Conservation (phyloP, 2,888 invertebrate genomes). For the Julus scanicus region DNA sequence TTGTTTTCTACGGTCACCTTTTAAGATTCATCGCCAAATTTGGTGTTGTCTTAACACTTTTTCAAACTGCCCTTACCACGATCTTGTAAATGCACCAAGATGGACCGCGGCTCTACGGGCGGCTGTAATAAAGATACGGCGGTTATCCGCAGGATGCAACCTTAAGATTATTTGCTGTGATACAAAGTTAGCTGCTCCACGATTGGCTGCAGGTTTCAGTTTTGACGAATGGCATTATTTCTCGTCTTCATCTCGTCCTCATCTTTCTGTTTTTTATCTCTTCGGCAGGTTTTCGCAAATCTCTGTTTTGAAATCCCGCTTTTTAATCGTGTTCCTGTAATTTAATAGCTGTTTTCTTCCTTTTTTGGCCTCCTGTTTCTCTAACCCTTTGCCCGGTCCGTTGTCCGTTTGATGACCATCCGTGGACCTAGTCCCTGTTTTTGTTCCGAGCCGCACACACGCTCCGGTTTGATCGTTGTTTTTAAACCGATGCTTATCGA, state of each 20-base stretch:
- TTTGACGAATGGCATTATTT: background rate
- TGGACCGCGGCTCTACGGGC: background rate
- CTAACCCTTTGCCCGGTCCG: background rate
- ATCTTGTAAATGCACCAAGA: background rate
- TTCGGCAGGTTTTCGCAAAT: background rate
- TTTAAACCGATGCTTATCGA: too few relatives aligned
- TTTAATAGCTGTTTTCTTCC: background rate
- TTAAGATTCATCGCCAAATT: too few relatives aligned
- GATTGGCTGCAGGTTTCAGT: background rate
- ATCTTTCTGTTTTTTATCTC: background rate
- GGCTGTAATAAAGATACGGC: background rate
- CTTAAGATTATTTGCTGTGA: conserved; percentile 32
- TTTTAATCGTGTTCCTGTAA: background rate
- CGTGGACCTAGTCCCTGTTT: background rate
- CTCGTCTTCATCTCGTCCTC: background rate
- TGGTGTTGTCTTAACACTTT: too few relatives aligned
- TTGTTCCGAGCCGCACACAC: background rate
- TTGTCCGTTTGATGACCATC: background rate
- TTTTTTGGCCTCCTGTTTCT: background rate
- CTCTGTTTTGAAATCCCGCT: background rate
- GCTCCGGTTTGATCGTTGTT: too few relatives aligned
- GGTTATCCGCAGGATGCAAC: background rate
- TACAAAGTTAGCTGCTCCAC: background rate
- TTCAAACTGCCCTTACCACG: background rate
- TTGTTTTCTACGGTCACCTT: too few relatives aligned